A percentile compares a stretch with the other conserved stretches of the same genome.
These are phyloP conservation scores for Poeciliopsis occidentalis DNA, from an alignment of 2,113 vertebrate species.

Conservation along the genomic window DNA sequence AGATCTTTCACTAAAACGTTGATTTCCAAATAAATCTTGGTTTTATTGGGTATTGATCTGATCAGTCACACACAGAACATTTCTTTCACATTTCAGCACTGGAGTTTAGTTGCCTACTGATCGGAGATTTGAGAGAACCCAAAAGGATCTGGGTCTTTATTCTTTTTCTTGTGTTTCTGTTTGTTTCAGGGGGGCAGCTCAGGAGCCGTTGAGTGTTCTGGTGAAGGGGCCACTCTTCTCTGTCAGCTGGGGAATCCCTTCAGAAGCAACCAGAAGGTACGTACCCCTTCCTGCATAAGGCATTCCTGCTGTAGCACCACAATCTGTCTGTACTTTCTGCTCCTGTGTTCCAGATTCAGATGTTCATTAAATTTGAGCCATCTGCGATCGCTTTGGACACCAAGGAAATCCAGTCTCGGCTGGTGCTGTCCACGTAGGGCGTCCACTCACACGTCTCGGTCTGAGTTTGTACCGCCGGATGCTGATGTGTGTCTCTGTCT, in stretches of 20 bases:
- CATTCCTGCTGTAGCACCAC: not conserved
- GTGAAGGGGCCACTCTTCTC: constrained; percentile 61
- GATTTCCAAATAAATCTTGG: no score
- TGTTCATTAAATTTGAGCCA: constrained; percentile 85
- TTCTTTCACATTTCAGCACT: not conserved
- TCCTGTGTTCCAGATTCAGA: constrained; percentile 77
- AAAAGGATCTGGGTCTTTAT: not conserved
- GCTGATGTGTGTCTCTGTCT: constrained; percentile 9
- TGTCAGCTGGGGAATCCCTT: constrained; percentile 93
- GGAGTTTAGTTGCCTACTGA: not conserved
- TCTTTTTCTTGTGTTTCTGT: constrained; percentile 6
- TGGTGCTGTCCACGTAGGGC: constrained; percentile 88
- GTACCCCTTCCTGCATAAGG: no score
- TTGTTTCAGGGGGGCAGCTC: constrained; percentile 37
- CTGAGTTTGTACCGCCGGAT: not conserved
- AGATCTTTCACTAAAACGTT: not conserved
- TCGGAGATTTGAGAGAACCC: not conserved
- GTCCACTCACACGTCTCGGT: constrained; percentile 1
- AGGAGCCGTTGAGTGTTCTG: constrained; percentile 32
- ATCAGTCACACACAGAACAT: not conserved
- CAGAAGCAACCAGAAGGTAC: constrained; percentile 83
- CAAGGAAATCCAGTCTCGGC: constrained; percentile 69
- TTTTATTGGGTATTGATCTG: not conserved
- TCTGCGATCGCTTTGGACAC: constrained; percentile 81
- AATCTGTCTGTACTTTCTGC: not conserved